Evolutionary conservation across 2,888 invertebrate species (phyloP), one percentile per base, ranked within the genome.

Genomic region (Sesia apiformis): DNA sequence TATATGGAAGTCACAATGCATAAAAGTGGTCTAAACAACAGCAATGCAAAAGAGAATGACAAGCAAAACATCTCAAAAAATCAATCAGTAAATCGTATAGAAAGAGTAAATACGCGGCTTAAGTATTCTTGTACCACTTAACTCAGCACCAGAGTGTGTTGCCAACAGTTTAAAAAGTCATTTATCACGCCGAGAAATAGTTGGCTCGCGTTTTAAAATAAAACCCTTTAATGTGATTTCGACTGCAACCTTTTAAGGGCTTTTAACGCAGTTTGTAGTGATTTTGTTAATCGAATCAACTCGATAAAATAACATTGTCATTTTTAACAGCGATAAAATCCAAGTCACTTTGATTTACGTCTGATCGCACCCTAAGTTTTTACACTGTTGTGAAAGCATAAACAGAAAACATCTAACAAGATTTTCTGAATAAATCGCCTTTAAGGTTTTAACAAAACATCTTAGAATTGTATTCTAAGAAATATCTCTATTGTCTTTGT

Each of bases 101-200:
- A 7, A 43, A 1, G n/a, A n/a, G 5, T 46, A 5, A 5, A 46
- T 8, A 46, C 46, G 46, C 46, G n/a, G 8, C 46, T 46, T 46
- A 60, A 55, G 50, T 54, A 58, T 60, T 58, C 58, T 55, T 55
- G 58, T 55, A 63, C 65, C 67, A 70, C 66, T 72, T 69, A 69
- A 57, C 64, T 57, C 60, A 55, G 60, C 54, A 60, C 64, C 59
- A 58, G 46, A 46, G 4, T 46, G 58, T 66, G 82, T 72, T 83
- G 78, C 81, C 81, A 84, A 81, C 83, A 81, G 73, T 84, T 85
- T 81, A 84, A 84, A 82, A 78, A 68, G 72, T 73, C 79, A 74
- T 87, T 81, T 79, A 80, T 86, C 82, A 84, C 68, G 55, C 49
- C 62, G 64, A 62, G 62, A 63, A 64, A 69, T 53, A 73, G 69